These are phyloP conservation scores for Nesoenas mayeri DNA, from an alignment of 2,113 vertebrate species.

Conservation along the genomic window DNA sequence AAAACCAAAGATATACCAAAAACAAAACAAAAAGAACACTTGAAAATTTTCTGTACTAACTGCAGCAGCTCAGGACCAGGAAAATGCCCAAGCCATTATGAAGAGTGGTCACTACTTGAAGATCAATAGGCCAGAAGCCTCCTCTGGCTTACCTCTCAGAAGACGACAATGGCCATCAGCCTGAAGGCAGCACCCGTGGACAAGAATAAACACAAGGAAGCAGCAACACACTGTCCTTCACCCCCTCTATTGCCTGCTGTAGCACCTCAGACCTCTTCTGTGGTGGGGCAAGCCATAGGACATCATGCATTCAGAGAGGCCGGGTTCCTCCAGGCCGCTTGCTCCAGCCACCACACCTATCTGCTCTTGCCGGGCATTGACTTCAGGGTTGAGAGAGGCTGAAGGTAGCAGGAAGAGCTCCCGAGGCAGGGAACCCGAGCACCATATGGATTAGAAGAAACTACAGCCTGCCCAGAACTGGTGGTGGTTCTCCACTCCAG, in stretches of 20 bases:
- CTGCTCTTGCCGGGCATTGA: background rate
- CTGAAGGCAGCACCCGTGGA: background rate
- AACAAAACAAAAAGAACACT: background rate
- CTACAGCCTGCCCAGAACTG: background rate
- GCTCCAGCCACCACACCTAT: slow-evolving; percentile 13
- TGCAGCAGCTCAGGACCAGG: background rate
- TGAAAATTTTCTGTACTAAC: background rate
- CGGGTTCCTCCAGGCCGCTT: background rate
- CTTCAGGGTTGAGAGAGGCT: background rate
- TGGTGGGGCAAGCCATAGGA: background rate
- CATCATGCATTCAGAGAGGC: background rate
- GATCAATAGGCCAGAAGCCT: background rate
- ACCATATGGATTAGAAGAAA: background rate
- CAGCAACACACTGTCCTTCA: slow-evolving; percentile 20
- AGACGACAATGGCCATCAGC: background rate
- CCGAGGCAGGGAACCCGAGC: background rate
- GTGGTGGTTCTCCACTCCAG: background rate
- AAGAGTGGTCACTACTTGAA: background rate
- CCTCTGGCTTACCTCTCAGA: slow-evolving; percentile 24
- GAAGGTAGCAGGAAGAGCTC: background rate
- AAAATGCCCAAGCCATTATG: background rate
- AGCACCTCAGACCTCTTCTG: slow-evolving; percentile 30
- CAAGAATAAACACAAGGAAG: slow-evolving; percentile 25
- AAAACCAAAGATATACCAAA: background rate
- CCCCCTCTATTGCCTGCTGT: slow-evolving; percentile 3